Base-by-base conservation (phyloP, 2,797 vertebrate species). In the Tapirus indicus region DNA sequence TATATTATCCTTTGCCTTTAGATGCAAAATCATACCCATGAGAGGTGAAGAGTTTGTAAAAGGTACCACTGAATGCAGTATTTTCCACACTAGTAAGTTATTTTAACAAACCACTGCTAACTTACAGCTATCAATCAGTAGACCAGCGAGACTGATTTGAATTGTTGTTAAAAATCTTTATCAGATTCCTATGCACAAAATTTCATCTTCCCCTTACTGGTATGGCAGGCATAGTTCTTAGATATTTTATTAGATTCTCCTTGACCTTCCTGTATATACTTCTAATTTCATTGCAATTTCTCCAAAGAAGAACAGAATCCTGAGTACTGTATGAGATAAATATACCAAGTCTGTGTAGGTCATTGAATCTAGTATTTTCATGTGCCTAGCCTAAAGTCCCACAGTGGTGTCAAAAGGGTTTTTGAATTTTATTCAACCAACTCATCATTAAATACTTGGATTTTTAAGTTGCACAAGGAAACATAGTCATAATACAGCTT, bases 201-300 rank as follows among this genome's bases (percentile, higher is more conserved):
- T 47, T 17, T 44, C 13, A 66, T 97, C 21, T 90, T 60, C 52
- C 18, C 27, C 92, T 93, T 93, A 29, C 20, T 83, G 32, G 58
- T 78, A 49, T 20, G 14, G 4, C 27, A 85, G 14, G 18, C 1
- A 64, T n/a, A 78, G 5, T 82, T 82, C 21, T 56, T 68, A 75
- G 35, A 8, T 69, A 79, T 87, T 94, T 91, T 90, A 64, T 87
- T 83, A 64, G 8, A 84, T 21, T 94, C 62, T 72, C 8, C 12
- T 91, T 95, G 44, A 94, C 27, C 29, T 96, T 97, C 32, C 7
- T 74, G 25, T 7, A 8, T 54, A 21, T 71, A 41, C 11, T 82
- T 94, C 10, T 69, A 95, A 91, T 88, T 94, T 88, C n/a, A 69
- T 58, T 77, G 23, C 8, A 69, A 13, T 95, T 95, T 96, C 27